Evolutionary conservation across 2,113 vertebrate genomes (phyloP), one percentile per base, ranked within the genome.

Genomic region (Cyanistes caeruleus): DNA sequence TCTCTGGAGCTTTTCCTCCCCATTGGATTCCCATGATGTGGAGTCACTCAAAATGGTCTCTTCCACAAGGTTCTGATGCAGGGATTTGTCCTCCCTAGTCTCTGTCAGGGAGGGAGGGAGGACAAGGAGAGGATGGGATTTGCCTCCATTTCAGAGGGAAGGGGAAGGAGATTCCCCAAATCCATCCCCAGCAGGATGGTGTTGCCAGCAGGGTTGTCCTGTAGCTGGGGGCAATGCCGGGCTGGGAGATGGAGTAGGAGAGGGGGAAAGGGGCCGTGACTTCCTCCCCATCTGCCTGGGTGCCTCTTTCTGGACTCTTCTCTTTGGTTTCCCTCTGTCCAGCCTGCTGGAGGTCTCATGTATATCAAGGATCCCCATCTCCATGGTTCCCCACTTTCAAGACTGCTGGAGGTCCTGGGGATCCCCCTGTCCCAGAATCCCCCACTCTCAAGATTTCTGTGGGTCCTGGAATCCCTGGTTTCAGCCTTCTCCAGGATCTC

Each of bases 161-260:
- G 19, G 19, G 43, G n/a, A 80, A 37, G 10, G 11, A 35, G 4
- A 46, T 23, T 11, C 25, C 14, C 33, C 33, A 7, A 30, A 5
- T 75, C 25, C 15, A 7, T 35, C 33, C 31, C 28, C 5, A 11
- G 16, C 37, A 33, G 51, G 51, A 55, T 3, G 3, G 10, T 1
- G 2, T 30, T 3, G 3, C 17, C 17, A 10, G 46, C 1, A 1
- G 17, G 23, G 8, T 16, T 37, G 14, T 31, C 20, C 20, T 37
- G 25, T 19, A 51, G 48, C n/a, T 3, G 2, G 48, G 17, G 19
- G 48, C 2, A 0, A 12, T 30, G 67, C 67, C 51, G 18, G 18
- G 25, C n/a, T 37, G 67, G 58, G 13, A 69, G 48, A 22, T 37
- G 14, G 25, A 51, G 67, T 19, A 69, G 18, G 13, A 51, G n/a